A percentile compares a stretch with the other conserved stretches of the same genome.
phyloP scores from a whole-genome alignment of 2,113 vertebrate genomes.

The Lota lota region DNA sequence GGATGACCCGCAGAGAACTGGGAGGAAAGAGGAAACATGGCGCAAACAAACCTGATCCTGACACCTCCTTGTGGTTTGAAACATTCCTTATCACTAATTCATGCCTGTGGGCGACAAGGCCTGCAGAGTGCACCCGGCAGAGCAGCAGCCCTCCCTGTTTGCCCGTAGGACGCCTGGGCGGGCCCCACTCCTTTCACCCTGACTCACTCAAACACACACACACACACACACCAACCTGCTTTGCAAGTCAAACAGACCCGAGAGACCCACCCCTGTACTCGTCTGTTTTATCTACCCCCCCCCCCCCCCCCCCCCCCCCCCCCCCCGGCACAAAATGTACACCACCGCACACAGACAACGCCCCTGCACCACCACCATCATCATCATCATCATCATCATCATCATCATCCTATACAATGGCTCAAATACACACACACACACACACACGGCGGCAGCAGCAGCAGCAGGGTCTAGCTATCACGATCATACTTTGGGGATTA shows the following conservation, averaged over 20 bases:
- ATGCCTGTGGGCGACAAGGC: conserved; percentile 71
- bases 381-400: conserved; percentile 7
- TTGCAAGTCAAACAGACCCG: conserved; percentile 78
- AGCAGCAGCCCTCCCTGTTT: conserved; percentile 18
- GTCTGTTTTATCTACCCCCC: conserved; percentile 9
- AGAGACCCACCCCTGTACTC: conserved; percentile 25
- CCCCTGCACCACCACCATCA: conserved; percentile 11
- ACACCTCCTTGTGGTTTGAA: conserved; percentile 73
- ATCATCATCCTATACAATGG: conserved; percentile 4
- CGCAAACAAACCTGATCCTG: conserved; percentile 76
- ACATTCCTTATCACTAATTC: conserved; percentile 79
- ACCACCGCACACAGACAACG: too few relatives aligned
- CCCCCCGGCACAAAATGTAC: too few relatives aligned
- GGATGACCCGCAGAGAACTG: conserved; percentile 54
- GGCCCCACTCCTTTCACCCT: conserved; percentile 27
- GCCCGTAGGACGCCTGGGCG: conserved; percentile 43
- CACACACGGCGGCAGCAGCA: conserved; percentile 14
- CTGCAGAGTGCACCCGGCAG: conserved; percentile 33
- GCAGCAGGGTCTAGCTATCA: conserved; percentile 14
- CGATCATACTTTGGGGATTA: background rate
- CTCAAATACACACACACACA: conserved; percentile 15
- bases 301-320: conserved; percentile 17
- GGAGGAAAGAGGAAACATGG: conserved; percentile 60
- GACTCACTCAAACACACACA: background rate
- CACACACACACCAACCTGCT: conserved; percentile 51